A percentile compares a stretch with the other conserved stretches of the same genome.
Evolutionary conservation across 2,888 invertebrate genomes (phyloP).

Genomic region (Drosophila planitibia): DNA sequence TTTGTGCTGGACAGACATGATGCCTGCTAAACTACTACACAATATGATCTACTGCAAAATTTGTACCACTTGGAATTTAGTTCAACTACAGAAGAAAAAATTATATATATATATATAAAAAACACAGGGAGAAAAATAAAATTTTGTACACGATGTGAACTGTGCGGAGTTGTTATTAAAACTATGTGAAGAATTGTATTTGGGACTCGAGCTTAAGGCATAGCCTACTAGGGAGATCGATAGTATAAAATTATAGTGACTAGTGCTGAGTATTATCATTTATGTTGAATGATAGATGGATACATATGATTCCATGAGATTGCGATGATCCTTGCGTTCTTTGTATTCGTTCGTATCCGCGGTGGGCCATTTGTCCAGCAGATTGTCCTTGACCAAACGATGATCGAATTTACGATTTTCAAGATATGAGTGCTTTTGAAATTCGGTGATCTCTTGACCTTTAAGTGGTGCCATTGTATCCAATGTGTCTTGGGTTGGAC

Average conservation of each 20-base stretch:
- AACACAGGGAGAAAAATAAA: not conserved
- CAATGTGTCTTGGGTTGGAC: constrained; percentile 60
- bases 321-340: constrained; percentile 84
- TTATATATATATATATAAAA: not conserved
- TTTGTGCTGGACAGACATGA: constrained; percentile 44
- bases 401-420: constrained; percentile 85
- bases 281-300: constrained; percentile 38
- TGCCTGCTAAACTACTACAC: not conserved
- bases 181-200: constrained; percentile 18
- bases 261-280: constrained; percentile 2
- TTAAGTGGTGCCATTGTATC: constrained; percentile 71
- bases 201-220: not conserved
- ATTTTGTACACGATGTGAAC: constrained; percentile 30
- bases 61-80: constrained; percentile 59
- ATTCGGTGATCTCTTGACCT: constrained; percentile 67
- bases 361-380: constrained; percentile 83
- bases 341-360: constrained; percentile 81
- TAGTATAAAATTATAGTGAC: not conserved
- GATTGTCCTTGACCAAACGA: constrained; percentile 84
- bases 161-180: constrained; percentile 11
- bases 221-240: constrained; percentile 25
- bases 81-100: constrained; percentile 5
- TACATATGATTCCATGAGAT: constrained; percentile 85
- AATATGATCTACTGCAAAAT: constrained; percentile 31
- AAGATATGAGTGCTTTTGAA: constrained; percentile 81